Evolutionary conservation across 2,888 invertebrate species (phyloP).

Genomic region (Eurytoma adleriae): DNA sequence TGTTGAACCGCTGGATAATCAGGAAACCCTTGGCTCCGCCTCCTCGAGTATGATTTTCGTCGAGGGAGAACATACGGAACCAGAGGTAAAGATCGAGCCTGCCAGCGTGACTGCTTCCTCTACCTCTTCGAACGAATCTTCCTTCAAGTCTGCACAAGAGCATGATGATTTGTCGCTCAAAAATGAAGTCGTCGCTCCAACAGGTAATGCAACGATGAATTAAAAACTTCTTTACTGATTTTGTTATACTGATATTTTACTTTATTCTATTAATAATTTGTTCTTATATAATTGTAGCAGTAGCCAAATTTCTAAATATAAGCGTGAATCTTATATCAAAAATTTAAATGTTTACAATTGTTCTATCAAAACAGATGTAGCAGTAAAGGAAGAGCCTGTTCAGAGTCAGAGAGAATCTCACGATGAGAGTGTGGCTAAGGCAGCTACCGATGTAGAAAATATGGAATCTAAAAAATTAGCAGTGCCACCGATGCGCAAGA

Average conservation of each 20-base stretch:
- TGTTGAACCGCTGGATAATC: constrained; percentile 64
- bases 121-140: constrained; percentile 1
- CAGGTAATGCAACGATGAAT: constrained; percentile 19
- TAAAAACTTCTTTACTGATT: too few relatives aligned
- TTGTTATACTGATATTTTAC: too few relatives aligned
- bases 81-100: constrained; percentile 54
- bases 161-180: constrained; percentile 3
- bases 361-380: constrained; percentile 10
- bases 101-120: constrained; percentile 13
- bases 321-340: not conserved
- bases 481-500: constrained; percentile 80
- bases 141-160: constrained; percentile 1
- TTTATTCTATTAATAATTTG: too few relatives aligned
- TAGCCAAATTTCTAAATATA: too few relatives aligned
- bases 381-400: constrained; percentile 4
- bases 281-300: too few relatives aligned
- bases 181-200: not conserved
- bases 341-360: not conserved
- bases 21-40: constrained; percentile 63
- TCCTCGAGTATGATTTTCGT: constrained; percentile 61
- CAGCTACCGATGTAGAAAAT: constrained; percentile 45
- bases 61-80: constrained; percentile 57
- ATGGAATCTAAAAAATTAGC: constrained; percentile 62
- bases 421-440: constrained; percentile 41
- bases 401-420: constrained; percentile 38